Evolutionary conservation across 1,140 invertebrate genomes (phyloP), one percentile per base, ranked within the genome.

Genomic region (Venturia canescens): DNA sequence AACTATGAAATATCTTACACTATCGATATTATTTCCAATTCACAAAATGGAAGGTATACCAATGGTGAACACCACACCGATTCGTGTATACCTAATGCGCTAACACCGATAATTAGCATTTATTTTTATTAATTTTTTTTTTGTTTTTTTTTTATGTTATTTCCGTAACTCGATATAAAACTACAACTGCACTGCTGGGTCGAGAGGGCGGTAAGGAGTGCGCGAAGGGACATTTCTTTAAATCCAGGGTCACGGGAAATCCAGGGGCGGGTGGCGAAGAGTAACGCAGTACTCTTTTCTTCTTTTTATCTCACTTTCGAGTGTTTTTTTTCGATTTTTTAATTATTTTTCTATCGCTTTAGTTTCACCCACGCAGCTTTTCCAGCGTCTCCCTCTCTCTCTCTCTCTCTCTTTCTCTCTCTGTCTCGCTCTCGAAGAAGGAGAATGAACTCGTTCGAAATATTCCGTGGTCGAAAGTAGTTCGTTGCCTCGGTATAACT

Each of bases 101-200:
- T 89, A 90, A 90, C 88, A 90, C 86, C 87, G 78, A 89, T 88
- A 87, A 89, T 88, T 87, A 89, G 87, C 87, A 86, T 86, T 86
- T 80, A 69, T 79, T 83, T 79, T 83, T 79, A 78, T 78, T 80
- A 79, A 66, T 74, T 80, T 78, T 80, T 67, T 38, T 78, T 77
- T 7, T 38, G 70, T 70, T 66, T 69, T 70, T 79, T 70, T 66
- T 69, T 70, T 79, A 67, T 78, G 63, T 78, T 78, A 78, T 78
- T 69, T 63, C 60, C 21, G 66, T 82, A 82, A 84, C 79, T 87
- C 85, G 82, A 88, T 89, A 89, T 87, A 89, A 89, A 89, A 89
- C 86, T 89, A 88, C 88, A 87, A 88, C 84, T 85, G 84, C 82
- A 81, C 83, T 83, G 83, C 79, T 80, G 78, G 82, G 27, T 21